Conservation (phyloP, 2,888 invertebrate species). For the Resseliella maxima region DNA sequence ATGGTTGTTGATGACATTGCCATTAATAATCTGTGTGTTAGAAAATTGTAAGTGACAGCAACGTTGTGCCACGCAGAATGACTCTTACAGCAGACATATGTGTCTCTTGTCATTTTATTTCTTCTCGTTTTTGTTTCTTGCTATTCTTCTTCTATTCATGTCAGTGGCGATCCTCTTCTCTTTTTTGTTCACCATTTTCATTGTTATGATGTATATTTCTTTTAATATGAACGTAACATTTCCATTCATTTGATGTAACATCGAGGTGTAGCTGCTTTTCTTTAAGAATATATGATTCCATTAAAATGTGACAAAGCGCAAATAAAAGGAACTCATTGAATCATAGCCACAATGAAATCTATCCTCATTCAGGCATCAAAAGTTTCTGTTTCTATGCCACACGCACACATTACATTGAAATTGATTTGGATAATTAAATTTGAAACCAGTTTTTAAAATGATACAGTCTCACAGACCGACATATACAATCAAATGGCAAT, state of each 20-base stretch:
- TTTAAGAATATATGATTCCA: constrained; percentile 30
- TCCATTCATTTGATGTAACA: constrained; percentile 15
- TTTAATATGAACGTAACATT: constrained; percentile 29
- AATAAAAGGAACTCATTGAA: constrained; percentile 23
- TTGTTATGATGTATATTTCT: constrained; percentile 17
- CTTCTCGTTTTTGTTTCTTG: too few species aligned
- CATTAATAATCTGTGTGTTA: constrained; percentile 37
- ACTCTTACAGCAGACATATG: neutral
- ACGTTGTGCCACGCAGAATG: neutral
- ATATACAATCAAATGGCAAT: neutral
- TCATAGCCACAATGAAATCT: constrained; percentile 7
- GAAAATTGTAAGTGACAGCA: constrained; percentile 33
- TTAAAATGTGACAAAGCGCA: constrained; percentile 53
- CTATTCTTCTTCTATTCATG: neutral
- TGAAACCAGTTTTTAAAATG: neutral
- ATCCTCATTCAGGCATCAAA: constrained; percentile 32
- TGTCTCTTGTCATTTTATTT: constrained; percentile 5
- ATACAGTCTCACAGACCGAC: neutral
- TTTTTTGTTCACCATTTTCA: neutral
- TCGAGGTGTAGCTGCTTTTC: neutral
- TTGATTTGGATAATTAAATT: constrained; percentile 15
- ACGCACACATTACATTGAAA: neutral
- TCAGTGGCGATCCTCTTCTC: constrained; percentile 40
- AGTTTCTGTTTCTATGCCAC: constrained; percentile 39
- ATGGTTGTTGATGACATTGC: constrained; percentile 16